phyloP scores from a whole-genome alignment of 2,113 vertebrate species.

The Maccullochella peelii region DNA sequence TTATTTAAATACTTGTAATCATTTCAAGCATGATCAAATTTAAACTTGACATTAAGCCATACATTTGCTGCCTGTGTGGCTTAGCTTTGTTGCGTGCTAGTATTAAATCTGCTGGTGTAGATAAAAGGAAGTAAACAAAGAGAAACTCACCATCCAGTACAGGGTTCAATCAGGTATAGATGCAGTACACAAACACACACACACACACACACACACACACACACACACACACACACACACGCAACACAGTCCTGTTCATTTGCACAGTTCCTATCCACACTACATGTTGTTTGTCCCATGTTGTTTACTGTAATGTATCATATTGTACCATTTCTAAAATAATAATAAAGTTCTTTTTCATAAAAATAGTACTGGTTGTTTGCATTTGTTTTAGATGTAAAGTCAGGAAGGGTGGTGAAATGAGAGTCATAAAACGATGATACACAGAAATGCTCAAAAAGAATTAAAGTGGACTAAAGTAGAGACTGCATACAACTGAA shows the following conservation, averaged over 20 bases:
- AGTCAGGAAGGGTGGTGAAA: background rate
- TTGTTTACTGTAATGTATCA: constrained; percentile 75
- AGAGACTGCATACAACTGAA: background rate
- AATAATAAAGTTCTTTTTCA: constrained; percentile 76
- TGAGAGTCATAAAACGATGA: background rate
- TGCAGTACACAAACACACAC: constrained; percentile 10
- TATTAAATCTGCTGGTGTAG: constrained; percentile 43
- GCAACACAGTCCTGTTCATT: constrained; percentile 54
- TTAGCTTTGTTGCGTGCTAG: constrained; percentile 52
- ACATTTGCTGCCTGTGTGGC: constrained; percentile 40
- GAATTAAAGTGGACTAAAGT: background rate
- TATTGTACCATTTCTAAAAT: constrained; percentile 74
- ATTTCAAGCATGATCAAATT: constrained; percentile 29
- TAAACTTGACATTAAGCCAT: constrained; percentile 52
- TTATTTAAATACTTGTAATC: constrained; percentile 42
- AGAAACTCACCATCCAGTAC: background rate
- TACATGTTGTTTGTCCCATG: constrained; percentile 68
- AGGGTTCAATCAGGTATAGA: constrained; percentile 27
- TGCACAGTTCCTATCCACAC: constrained; percentile 71
- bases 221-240: constrained; percentile 3
- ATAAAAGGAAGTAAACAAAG: constrained; percentile 17
- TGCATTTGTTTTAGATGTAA: background rate
- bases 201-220: constrained; percentile 14
- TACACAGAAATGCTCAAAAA: background rate
- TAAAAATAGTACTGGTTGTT: constrained; percentile 21